Evolutionary conservation across 2,113 vertebrate species (phyloP).

Genomic region (Nyctibius bracteatus): DNA sequence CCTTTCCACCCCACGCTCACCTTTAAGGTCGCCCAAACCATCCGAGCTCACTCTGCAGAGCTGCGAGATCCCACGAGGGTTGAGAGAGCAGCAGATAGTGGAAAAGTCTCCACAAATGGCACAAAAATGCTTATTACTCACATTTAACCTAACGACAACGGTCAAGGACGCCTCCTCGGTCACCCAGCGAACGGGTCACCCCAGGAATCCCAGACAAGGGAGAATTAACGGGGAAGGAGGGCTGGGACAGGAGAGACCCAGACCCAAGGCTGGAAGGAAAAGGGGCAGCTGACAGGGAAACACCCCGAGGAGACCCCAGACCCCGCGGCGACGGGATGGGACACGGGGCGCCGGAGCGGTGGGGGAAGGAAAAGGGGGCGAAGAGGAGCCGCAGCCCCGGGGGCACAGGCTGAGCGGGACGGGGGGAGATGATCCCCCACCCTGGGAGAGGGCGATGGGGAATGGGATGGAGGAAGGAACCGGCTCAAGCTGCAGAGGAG

Average conservation of each 20-base stretch:
- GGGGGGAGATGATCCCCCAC: background rate
- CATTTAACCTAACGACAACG: rapidly evolving
- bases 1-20: background rate
- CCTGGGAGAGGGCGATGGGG: background rate
- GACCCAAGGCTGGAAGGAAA: background rate
- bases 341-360: rapidly evolving
- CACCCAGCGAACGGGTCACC: background rate
- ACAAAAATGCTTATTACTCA: background rate
- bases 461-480: too few relatives aligned
- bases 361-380: background rate
- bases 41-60: background rate
- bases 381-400: background rate
- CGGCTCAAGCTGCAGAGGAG: background rate
- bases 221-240: too few relatives aligned
- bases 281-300: background rate
- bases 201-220: background rate
- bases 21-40: background rate
- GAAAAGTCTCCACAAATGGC: background rate
- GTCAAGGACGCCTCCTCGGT: background rate
- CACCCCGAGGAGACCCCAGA: background rate
- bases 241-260: background rate
- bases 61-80: background rate
- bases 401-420: too few relatives aligned
- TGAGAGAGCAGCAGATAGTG: rapidly evolving
- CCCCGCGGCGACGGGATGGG: background rate